A percentile compares a stretch with the other conserved stretches of the same genome.
These are phyloP conservation scores for Harpalus rubripes DNA, from an alignment of 2,888 invertebrate species.

Conservation along the genomic window DNA sequence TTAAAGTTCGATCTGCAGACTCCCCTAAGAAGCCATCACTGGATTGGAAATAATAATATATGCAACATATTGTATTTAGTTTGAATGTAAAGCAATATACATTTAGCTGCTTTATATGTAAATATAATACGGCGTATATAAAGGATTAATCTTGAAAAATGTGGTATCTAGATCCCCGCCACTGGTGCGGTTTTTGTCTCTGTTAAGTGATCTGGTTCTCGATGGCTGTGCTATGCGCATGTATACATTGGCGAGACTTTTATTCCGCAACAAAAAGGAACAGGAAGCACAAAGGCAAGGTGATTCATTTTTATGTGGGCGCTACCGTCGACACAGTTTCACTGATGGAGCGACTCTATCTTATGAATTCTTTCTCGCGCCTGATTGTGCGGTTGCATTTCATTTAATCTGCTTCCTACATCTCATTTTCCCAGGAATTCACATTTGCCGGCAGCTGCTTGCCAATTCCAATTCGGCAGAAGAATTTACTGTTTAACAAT, in stretches of 20 bases:
- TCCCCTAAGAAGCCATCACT: no score
- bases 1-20: no score
- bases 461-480: constrained; percentile 34
- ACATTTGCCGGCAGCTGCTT: constrained; percentile 18
- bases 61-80: no score
- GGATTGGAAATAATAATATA: no score
- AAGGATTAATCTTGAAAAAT: neutral
- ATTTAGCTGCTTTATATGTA: no score
- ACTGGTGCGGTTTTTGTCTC: constrained; percentile 21
- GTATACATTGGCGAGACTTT: constrained; percentile 51
- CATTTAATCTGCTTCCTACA: constrained; percentile 41
- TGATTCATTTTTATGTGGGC: constrained; percentile 64
- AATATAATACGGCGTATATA: no score
- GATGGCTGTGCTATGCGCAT: neutral
- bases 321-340: constrained; percentile 22
- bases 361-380: constrained; percentile 54
- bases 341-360: constrained; percentile 53
- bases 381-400: constrained; percentile 62
- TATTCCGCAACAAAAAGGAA: constrained; percentile 58
- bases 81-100: no score
- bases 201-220: neutral
- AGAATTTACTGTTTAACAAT: constrained; percentile 48
- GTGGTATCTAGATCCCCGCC: neutral
- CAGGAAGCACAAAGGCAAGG: constrained; percentile 61
- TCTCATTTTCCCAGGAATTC: constrained; percentile 61